Evolutionary conservation across 2,888 invertebrate species (phyloP).

Genomic region (Timema cristinae): DNA sequence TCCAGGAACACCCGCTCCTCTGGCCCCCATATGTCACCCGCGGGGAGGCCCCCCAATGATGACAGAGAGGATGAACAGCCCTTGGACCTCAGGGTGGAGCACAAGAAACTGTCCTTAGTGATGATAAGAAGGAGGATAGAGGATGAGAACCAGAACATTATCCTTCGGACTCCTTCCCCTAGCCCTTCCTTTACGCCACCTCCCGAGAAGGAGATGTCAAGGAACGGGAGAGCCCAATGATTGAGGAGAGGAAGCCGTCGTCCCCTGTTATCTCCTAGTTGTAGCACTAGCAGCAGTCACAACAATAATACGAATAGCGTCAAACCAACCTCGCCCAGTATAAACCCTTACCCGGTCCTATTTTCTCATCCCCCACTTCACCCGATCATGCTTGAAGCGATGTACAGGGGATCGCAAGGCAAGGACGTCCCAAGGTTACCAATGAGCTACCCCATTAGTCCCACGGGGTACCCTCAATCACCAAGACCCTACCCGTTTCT

Average conservation of each 20-base stretch:
- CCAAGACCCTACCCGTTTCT: conserved; percentile 48
- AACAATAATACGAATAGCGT: neutral
- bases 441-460: conserved; percentile 54
- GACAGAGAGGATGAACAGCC: conserved; percentile 65
- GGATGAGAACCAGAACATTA: conserved; percentile 84
- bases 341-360: conserved; percentile 46
- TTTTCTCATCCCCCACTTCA: conserved; percentile 61
- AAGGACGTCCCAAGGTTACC: conserved; percentile 58
- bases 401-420: conserved; percentile 56
- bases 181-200: conserved; percentile 23
- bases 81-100: conserved; percentile 80
- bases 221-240: conserved; percentile 39
- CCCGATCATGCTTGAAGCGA: conserved; percentile 67
- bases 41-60: conserved; percentile 46
- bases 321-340: conserved; percentile 22
- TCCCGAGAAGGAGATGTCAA: conserved; percentile 38
- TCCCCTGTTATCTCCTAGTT: conserved; percentile 17
- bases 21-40: conserved; percentile 38
- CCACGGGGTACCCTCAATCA: conserved; percentile 44
- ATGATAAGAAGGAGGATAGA: conserved; percentile 56
- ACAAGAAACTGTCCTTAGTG: conserved; percentile 61
- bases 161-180: conserved; percentile 44
- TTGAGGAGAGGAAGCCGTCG: conserved; percentile 35
- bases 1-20: conserved; percentile 45
- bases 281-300: conserved; percentile 8